A percentile compares a stretch with the other conserved stretches of the same genome.
These are phyloP conservation scores for Periparus ater DNA, from an alignment of 2,797 vertebrate genomes.

Conservation along the genomic window DNA sequence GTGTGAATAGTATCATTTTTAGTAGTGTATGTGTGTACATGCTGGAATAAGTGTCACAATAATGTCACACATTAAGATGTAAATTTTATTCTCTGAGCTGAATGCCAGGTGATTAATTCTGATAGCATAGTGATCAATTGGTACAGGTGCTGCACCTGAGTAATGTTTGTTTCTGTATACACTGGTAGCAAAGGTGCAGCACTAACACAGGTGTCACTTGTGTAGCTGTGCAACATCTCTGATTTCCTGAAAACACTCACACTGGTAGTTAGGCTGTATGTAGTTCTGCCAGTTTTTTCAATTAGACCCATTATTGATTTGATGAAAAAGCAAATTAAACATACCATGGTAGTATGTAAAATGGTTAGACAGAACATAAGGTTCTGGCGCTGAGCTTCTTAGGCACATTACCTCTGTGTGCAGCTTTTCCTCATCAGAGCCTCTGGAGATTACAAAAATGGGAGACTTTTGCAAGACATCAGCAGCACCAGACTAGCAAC, in stretches of 20 bases:
- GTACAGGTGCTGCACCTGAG: slow-evolving; percentile 76
- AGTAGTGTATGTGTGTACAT: not conserved
- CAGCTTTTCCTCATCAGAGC: slow-evolving; percentile 15
- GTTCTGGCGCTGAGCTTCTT: slow-evolving; percentile 59
- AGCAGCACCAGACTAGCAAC: not conserved
- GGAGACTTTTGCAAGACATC: not conserved
- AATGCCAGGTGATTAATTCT: slow-evolving; percentile 78
- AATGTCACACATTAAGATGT: slow-evolving; percentile 71
- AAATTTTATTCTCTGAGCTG: slow-evolving; percentile 76
- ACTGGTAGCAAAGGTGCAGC: slow-evolving; percentile 32
- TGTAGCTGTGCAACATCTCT: slow-evolving; percentile 16
- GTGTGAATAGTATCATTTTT: not conserved
- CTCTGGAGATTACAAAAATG: not conserved
- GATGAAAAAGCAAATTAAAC: slow-evolving; percentile 80
- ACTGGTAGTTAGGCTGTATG: slow-evolving; percentile 50
- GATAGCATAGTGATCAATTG: slow-evolving; percentile 68
- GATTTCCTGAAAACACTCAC: slow-evolving; percentile 61
- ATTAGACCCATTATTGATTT: slow-evolving; percentile 77
- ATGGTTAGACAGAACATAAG: slow-evolving; percentile 65
- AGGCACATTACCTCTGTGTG: not conserved
- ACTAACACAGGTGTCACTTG: slow-evolving; percentile 71
- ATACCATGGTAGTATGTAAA: slow-evolving; percentile 72
- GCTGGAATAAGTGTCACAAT: slow-evolving; percentile 13
- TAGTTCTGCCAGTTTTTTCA: slow-evolving; percentile 79
- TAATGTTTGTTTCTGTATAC: slow-evolving; percentile 69